phyloP scores from a whole-genome alignment of 35 echinoderm and acorn worm species.

The Diadema setosum region DNA sequence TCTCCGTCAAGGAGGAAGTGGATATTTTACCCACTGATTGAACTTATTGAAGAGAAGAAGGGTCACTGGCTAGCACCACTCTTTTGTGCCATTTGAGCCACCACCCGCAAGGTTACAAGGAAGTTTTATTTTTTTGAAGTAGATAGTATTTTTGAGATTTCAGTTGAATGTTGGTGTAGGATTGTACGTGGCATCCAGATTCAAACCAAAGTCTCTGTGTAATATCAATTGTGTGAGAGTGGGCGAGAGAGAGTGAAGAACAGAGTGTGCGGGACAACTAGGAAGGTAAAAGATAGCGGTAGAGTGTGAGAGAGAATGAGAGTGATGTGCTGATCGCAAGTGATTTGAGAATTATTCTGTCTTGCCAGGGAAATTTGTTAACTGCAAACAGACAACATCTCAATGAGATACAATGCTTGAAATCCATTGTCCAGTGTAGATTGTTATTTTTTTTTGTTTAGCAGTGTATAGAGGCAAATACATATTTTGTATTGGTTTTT shows the following conservation, averaged over 20 bases:
- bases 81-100: not conserved
- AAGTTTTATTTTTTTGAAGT: not conserved
- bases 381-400: not conserved
- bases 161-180: not conserved
- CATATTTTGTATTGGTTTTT: too few species aligned
- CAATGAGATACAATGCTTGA: not conserved
- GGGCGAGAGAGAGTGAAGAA: too few species aligned
- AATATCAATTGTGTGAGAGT: not conserved
- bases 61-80: not conserved
- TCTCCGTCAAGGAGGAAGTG: not conserved
- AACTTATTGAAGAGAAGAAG: conserved; percentile 23
- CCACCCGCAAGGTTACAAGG: not conserved
- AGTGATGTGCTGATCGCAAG: not conserved
- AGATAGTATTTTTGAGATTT: not conserved
- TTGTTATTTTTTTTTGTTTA: too few species aligned
- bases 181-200: not conserved
- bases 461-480: too few species aligned
- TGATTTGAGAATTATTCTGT: not conserved
- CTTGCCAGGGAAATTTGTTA: not conserved
- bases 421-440: too few species aligned
- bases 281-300: not conserved
- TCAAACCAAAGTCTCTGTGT: not conserved
- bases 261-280: not conserved
- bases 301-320: not conserved
- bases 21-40: not conserved